Evolutionary conservation across 2,888 invertebrate genomes (phyloP).

Genomic region (Agrotis clavis): DNA sequence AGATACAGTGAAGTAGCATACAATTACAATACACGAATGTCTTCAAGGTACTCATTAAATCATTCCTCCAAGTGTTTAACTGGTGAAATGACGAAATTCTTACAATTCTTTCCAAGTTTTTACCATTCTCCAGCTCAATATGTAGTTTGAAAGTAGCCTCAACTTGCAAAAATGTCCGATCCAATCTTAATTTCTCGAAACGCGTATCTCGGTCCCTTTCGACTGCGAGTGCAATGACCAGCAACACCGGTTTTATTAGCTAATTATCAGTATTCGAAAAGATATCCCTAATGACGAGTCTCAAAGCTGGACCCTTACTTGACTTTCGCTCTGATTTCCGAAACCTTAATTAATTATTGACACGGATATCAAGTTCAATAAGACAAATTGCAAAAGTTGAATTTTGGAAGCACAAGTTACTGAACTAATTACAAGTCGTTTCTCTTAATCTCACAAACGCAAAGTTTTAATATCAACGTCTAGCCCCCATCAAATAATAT

Average conservation of each 20-base stretch:
- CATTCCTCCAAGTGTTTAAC: conserved; percentile 31
- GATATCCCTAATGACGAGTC: conserved; percentile 67
- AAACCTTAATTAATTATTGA: conserved; percentile 37
- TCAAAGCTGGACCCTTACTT: conserved; percentile 45
- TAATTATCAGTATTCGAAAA: conserved; percentile 74
- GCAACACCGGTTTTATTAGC: conserved; percentile 70
- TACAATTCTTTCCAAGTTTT: conserved; percentile 49
- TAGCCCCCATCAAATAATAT: conserved; percentile 67
- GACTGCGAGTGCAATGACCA: conserved; percentile 57
- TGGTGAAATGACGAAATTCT: conserved; percentile 39
- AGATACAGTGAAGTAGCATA: conserved; percentile 12
- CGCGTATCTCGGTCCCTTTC: conserved; percentile 53
- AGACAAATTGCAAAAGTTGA: conserved; percentile 58
- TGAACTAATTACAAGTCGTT: conserved; percentile 59
- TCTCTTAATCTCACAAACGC: conserved; percentile 49
- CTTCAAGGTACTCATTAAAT: conserved; percentile 56
- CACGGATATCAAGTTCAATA: conserved; percentile 39
- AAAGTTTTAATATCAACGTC: conserved; percentile 58
- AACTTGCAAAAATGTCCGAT: conserved; percentile 53
- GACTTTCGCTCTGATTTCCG: conserved; percentile 26
- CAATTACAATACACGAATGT: conserved; percentile 44
- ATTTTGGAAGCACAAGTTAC: conserved; percentile 39
- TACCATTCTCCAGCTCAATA: conserved; percentile 43
- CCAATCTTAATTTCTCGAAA: conserved; percentile 55
- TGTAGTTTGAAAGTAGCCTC: conserved; percentile 61